Conservation (phyloP, 1,140 invertebrate genomes). For the Lutraria rhynchaena region DNA sequence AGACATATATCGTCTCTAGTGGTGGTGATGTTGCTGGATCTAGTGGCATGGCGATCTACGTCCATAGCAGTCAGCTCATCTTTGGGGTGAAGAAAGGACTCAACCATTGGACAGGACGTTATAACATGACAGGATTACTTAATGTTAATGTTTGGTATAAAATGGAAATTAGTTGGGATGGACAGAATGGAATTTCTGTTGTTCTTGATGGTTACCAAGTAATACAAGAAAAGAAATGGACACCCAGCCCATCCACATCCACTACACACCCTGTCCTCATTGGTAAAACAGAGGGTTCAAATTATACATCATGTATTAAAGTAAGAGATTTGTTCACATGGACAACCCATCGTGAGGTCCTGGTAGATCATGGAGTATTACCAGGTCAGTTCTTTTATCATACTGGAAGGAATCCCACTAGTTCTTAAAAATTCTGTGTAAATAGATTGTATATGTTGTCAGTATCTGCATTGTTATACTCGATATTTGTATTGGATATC, state of each 20-base stretch:
- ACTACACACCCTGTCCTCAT: constrained; percentile 45
- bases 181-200: constrained; percentile 7
- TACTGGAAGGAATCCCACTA: too few relatives aligned
- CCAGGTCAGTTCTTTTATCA: constrained; percentile 46
- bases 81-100: constrained; percentile 35
- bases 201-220: constrained; percentile 41
- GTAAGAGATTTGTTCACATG: constrained; percentile 50
- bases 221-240: not conserved
- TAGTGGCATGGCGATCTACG: constrained; percentile 45
- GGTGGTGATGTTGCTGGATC: constrained; percentile 13
- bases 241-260: not conserved
- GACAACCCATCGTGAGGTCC: constrained; percentile 44
- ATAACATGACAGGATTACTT: constrained; percentile 22
- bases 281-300: constrained; percentile 31
- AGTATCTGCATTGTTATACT: too few relatives aligned
- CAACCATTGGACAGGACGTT: constrained; percentile 12
- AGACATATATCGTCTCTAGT: constrained; percentile 48
- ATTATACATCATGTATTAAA: constrained; percentile 44
- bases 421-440: too few relatives aligned
- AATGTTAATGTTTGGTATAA: constrained; percentile 40
- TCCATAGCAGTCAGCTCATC: constrained; percentile 29
- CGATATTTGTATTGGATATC: too few relatives aligned
- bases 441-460: too few relatives aligned
- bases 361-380: constrained; percentile 33
- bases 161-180: constrained; percentile 37